phyloP scores from a whole-genome alignment of 1,140 invertebrate species.

The Caerostris extrusa region DNA sequence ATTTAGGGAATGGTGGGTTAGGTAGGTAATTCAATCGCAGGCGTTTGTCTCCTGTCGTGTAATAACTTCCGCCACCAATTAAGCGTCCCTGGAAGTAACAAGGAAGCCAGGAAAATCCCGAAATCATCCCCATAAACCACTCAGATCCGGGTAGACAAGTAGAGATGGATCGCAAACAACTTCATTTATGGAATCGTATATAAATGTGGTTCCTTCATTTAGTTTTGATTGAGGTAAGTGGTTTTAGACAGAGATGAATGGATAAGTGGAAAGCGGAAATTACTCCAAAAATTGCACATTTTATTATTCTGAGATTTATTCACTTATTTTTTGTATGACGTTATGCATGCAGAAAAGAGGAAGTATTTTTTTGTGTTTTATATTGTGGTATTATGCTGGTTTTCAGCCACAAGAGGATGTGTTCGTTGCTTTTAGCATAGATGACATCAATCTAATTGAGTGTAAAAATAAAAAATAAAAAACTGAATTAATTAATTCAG shows the following conservation, averaged over 20 bases:
- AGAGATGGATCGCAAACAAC: neutral
- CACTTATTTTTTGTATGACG: too few relatives aligned
- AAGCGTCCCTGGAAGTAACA: slow-evolving; percentile 51
- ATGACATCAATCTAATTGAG: too few relatives aligned
- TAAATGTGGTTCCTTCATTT: neutral
- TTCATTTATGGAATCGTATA: neutral
- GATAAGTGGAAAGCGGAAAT: too few relatives aligned
- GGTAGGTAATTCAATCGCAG: slow-evolving; percentile 65
- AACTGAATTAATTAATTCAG: too few relatives aligned
- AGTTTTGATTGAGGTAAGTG: neutral
- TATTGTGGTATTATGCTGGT: too few relatives aligned
- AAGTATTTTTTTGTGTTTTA: too few relatives aligned
- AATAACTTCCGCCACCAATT: slow-evolving; percentile 68
- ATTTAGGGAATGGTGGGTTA: slow-evolving; percentile 57
- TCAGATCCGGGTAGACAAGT: neutral
- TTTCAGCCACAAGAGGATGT: too few relatives aligned
- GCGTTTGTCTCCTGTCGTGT: slow-evolving; percentile 63
- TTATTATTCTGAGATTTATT: too few relatives aligned
- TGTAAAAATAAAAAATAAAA: too few relatives aligned
- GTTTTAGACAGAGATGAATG: neutral
- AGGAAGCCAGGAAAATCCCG: slow-evolving; percentile 33
- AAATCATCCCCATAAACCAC: slow-evolving; percentile 59
- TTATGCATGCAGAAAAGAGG: too few relatives aligned
- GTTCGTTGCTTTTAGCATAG: too few relatives aligned
- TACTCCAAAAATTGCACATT: too few relatives aligned